Evolutionary conservation across 2,797 vertebrate species (phyloP).

Genomic region (Ctenosaura bakeri): DNA sequence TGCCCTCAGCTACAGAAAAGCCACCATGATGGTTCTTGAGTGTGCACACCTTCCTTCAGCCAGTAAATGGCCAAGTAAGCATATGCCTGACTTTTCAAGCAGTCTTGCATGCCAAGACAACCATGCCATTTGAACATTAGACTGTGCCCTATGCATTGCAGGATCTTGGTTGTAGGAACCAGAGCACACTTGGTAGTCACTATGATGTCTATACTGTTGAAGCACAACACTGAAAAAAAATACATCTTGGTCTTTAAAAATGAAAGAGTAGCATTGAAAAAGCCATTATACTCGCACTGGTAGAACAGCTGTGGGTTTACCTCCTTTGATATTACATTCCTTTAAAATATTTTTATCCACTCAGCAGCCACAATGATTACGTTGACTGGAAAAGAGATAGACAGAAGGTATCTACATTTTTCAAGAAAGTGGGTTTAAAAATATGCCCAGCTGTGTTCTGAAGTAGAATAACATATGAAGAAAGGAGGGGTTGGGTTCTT

Average conservation of each 20-base stretch:
- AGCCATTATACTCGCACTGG: conserved; percentile 19
- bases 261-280: conserved; percentile 19
- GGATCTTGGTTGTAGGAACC: neutral
- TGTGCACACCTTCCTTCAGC: too few relatives aligned
- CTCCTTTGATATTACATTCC: conserved; percentile 17
- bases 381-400: conserved; percentile 4
- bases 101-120: too few relatives aligned
- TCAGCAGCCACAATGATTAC: conserved; percentile 24
- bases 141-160: too few relatives aligned
- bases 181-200: neutral
- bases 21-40: too few relatives aligned
- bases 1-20: too few relatives aligned
- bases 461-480: conserved; percentile 27
- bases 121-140: too few relatives aligned
- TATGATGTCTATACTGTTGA: neutral
- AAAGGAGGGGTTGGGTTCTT: rapidly evolving
- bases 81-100: too few relatives aligned
- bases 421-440: conserved; percentile 5
- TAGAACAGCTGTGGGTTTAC: conserved; percentile 47
- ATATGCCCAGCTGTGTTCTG: neutral
- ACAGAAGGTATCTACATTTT: conserved; percentile 26
- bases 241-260: neutral
- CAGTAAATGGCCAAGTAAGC: too few relatives aligned
- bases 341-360: conserved; percentile 10
- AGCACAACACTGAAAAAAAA: neutral